Evolutionary conservation across 2,113 vertebrate genomes (phyloP).

Genomic region (Triplophysa rosa): DNA sequence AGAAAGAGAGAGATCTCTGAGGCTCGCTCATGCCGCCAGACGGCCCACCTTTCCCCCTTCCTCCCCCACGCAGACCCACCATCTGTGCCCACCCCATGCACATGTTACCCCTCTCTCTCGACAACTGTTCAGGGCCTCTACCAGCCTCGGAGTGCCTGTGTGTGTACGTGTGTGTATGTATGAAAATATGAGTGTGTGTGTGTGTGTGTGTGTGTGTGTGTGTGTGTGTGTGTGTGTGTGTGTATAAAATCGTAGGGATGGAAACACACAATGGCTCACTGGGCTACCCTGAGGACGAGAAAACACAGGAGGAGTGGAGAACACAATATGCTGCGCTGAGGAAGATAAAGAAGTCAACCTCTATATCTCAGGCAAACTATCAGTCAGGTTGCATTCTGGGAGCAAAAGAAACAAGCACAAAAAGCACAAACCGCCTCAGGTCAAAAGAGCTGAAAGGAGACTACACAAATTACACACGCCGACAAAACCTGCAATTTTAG

Average conservation of each 20-base stretch:
- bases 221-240: conserved; percentile 43
- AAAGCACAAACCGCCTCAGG: conserved; percentile 57
- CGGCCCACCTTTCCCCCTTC: conserved; percentile 84
- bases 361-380: conserved; percentile 30
- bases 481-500: conserved; percentile 27
- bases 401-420: conserved; percentile 37
- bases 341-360: conserved; percentile 43
- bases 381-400: conserved; percentile 22
- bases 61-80: conserved; percentile 85
- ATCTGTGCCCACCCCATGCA: conserved; percentile 89
- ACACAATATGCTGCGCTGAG: conserved; percentile 68
- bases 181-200: no score
- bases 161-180: conserved; percentile 39
- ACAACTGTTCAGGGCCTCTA: conserved; percentile 87
- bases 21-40: conserved; percentile 89
- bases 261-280: conserved; percentile 84
- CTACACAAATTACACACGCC: conserved; percentile 16
- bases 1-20: conserved; percentile 71
- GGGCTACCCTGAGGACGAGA: conserved; percentile 70
- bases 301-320: conserved; percentile 63
- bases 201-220: conserved; percentile 39
- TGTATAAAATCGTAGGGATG: conserved; percentile 54
- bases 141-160: conserved; percentile 46
- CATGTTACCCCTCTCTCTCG: conserved; percentile 82
- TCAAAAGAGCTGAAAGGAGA: conserved; percentile 8